phyloP scores from a whole-genome alignment of 2,797 vertebrate genomes.

The Urocyon cinereoargenteus region DNA sequence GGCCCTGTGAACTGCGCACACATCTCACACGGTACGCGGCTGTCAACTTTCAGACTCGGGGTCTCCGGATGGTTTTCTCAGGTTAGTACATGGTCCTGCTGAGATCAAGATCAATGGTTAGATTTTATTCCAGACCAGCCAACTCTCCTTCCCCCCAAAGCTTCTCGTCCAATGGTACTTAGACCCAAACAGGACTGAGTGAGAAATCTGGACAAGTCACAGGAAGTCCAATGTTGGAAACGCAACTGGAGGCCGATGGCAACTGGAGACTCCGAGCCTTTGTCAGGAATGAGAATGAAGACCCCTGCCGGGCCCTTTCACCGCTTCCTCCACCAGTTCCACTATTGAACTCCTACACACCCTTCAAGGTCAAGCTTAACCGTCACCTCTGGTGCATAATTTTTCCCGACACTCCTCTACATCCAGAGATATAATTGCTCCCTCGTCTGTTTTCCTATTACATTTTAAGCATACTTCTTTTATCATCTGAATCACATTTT shows the following conservation, averaged over 20 bases:
- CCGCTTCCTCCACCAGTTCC: constrained; percentile 1
- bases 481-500: constrained; percentile 44
- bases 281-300: neutral
- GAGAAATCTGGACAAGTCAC: neutral
- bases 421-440: neutral
- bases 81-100: neutral
- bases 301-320: neutral
- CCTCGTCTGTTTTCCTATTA: constrained; percentile 5
- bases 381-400: neutral
- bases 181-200: neutral
- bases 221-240: constrained; percentile 44
- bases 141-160: neutral
- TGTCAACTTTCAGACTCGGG: neutral
- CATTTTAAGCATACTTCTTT: constrained; percentile 34
- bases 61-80: neutral
- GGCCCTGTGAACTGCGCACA: neutral
- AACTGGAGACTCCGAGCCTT: neutral
- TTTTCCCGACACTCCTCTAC: constrained; percentile 32
- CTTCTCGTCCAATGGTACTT: neutral
- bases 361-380: constrained; percentile 39
- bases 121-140: constrained; percentile 3
- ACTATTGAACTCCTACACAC: neutral
- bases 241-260: neutral
- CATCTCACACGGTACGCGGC: neutral
- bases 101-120: neutral